Base-by-base conservation (phyloP, 2,113 vertebrate genomes). In the Odocoileus hemionus region DNA sequence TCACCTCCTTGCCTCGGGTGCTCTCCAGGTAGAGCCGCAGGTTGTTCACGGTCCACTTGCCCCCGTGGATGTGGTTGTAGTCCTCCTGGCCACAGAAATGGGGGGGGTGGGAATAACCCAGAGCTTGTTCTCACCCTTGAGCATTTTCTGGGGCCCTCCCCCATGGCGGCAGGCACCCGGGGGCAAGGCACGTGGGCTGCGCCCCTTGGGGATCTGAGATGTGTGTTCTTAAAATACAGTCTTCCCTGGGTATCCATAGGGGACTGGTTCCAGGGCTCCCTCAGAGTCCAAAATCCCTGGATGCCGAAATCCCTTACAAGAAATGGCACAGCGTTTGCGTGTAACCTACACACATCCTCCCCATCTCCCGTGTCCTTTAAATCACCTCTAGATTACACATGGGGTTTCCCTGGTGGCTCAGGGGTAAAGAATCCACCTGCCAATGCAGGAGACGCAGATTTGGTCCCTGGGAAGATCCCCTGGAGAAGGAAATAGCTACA, bases 11-110 rank as follows among this genome's bases (percentile, higher is more conserved):
- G 82, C 99, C 99, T 36, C 99, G 99, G 47, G 99, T 99, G 99
- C 99, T 99, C 98, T 99, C 99, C 96, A 99, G 98, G 98, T 99
- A 99, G 64, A 99, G 98, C 16, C 99, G 99, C 91, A 99, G 98
- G 98, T 99, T 99, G 97, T 98, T 99, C 97, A 99, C 99, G 0
- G 99, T 99, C 99, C 99, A 99, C 98, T 99, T 99, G 89, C 99
- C 99, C 50, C 99, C 99, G 0, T 99, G 99, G 92, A 99, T 99
- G 30, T 99, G 99, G 98, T 99, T 99, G 98, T 99, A 99, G 98
- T 99, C 99, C 70, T 99, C 99, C 99, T 99, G 98, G 95, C 0
- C 39, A 54, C 0, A 0, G 43, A 2, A 39, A 1, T 6, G 6
- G 26, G 7, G 15, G 39, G 21, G 11, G 6, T 26, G 0, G 47